Evolutionary conservation across 2,797 vertebrate genomes (phyloP), one percentile per base, ranked within the genome.

Genomic region (Loriculus beryllinus): DNA sequence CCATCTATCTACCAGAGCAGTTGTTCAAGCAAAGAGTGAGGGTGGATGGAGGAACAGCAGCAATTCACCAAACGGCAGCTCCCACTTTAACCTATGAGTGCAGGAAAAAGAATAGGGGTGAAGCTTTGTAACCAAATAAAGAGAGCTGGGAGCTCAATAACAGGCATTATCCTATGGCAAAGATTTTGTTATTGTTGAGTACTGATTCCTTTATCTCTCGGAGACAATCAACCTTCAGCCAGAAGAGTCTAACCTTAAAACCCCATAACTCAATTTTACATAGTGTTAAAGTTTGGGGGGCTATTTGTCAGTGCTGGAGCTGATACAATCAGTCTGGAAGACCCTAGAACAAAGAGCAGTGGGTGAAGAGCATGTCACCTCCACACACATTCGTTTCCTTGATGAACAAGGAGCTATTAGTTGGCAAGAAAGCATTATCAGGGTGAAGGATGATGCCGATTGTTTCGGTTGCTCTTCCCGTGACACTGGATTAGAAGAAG

Each of bases 401-500:
- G 98, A 98, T 98, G 97, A 98, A 98, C 97, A 98, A 95, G 97
- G 97, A 95, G 95, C 97, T 97, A 98, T 98, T 98, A 97, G 97
- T 90, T 42, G 77, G 93, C 57, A 83, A 94, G 97, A 95, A 96
- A 92, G 97, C 97, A 86, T 97, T 96, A 97, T 97, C 97, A 96
- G 93, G 68, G 93, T 96, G 97, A 98, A 96, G 96, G 95, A 98
- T 96, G 97, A 94, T 57, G 88, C 84, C 8, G 86, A 95, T 93
- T 96, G 95, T 94, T 96, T 94, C 85, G 37, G 94, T 94, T 81
- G 92, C 93, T 96, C 95, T 96, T 87, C 86, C 87, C 37, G 39
- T 79, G 90, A 96, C 70, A 69, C 88, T 17, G 81, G 90, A 84
- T 88, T 70, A 92, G 91, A 59, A 83, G 72, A 23, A 18, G 79